Evolutionary conservation across 2,113 vertebrate species (phyloP), one percentile per base, ranked within the genome.

Genomic region (Chloropsis cyanopogon): DNA sequence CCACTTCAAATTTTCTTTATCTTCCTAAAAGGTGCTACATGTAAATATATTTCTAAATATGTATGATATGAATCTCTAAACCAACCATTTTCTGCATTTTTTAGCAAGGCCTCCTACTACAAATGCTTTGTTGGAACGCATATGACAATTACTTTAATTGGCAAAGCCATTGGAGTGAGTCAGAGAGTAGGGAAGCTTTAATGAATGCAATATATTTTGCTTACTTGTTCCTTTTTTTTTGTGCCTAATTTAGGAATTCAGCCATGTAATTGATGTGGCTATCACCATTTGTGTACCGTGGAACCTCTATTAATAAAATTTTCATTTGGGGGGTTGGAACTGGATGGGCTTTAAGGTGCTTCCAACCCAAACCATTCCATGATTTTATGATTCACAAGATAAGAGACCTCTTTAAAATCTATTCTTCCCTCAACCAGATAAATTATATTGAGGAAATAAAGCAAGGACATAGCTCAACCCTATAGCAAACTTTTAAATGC

Each of bases 111-210:
- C 78, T 93, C 79, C 83, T 68, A 61, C 88, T 91, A 75, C 72
- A 96, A 96, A 88, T 83, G 79, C 71, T 73, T 86, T 94, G 87
- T 96, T 90, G 81, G 82, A 93, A 57, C 16, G 46, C 82, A 44
- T 61, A 69, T 68, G 88, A 78, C 92, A 84, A 91, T 86, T 89
- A 86, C 75, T 97, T 95, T 97, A 97, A 97, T 95, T 97, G 97
- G 97, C 96, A 95, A 96, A 96, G 84, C 69, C 95, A 93, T 33
- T 80, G 93, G 93, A 85, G 90, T 95, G 95, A 85, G 96, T 82
- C 95, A 39, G 46, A 88, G 39, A 68, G 91, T 56, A 66, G 78
- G 88, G 77, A 81, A 90, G 88, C 73, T 94, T 95, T 97, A 96
- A 97, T 96, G 97, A 96, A 86, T 61, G 75, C 64, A 86, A 91